A percentile compares a stretch with the other conserved stretches of the same genome.
These are phyloP conservation scores for Nipponia nippon DNA, from an alignment of 2,113 vertebrate species.

Conservation along the genomic window DNA sequence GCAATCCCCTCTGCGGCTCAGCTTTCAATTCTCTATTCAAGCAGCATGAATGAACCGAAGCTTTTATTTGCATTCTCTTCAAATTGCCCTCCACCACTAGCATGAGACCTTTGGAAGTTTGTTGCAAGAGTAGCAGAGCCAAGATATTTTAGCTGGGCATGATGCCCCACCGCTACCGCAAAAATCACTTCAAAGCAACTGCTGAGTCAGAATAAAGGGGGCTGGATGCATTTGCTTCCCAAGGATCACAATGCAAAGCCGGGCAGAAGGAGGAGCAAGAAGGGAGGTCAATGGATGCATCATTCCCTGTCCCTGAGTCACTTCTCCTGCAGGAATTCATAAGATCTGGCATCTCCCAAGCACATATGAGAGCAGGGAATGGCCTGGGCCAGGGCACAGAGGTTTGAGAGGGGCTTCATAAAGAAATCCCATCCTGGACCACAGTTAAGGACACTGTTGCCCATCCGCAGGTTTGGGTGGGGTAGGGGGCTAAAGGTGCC, in stretches of 20 bases:
- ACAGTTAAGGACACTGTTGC: background rate
- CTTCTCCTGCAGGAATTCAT: constrained; percentile 21
- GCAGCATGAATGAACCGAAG: constrained; percentile 64
- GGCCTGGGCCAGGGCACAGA: background rate
- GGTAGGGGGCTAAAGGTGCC: background rate
- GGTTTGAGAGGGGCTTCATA: background rate
- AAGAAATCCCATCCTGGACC: background rate
- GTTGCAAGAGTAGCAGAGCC: constrained; percentile 35
- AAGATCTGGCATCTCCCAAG: background rate
- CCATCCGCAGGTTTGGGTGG: background rate
- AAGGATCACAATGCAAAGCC: constrained; percentile 25
- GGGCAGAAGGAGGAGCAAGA: background rate
- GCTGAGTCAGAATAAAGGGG: constrained; percentile 64
- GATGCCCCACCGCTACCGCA: constrained; percentile 50
- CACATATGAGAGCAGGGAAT: background rate
- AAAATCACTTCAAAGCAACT: constrained; percentile 47
- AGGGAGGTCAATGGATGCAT: constrained; percentile 11
- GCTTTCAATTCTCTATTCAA: constrained; percentile 55
- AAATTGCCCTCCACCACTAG: constrained; percentile 66
- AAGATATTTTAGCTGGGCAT: constrained; percentile 63
- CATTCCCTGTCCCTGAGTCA: constrained; percentile 32
- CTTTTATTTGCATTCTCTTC: constrained; percentile 71
- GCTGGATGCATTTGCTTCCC: constrained; percentile 8
- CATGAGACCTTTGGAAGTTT: constrained; percentile 68
- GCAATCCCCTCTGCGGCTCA: constrained; percentile 33